Evolutionary conservation across 2,888 invertebrate species (phyloP).

Genomic region (Cataglyphis livida): DNA sequence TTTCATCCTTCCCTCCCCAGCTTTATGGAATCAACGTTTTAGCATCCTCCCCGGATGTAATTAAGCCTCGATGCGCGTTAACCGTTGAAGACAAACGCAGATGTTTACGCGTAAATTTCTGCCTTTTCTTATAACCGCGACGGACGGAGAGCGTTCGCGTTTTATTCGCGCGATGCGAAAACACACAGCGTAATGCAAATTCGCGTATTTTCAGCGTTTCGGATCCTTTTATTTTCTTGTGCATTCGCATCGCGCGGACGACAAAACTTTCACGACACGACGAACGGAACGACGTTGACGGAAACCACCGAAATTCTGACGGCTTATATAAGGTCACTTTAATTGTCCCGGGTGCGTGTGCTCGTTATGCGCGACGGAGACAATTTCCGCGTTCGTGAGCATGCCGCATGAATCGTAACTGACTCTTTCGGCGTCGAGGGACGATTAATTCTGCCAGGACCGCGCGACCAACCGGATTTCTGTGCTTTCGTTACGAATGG

Average conservation of each 20-base stretch:
- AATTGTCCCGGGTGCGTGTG: slow-evolving; percentile 24
- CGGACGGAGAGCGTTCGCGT: slow-evolving; percentile 2
- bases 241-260: not conserved
- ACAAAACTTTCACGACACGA: slow-evolving; percentile 22
- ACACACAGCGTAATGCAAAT: slow-evolving; percentile 17
- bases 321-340: slow-evolving; percentile 25
- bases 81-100: slow-evolving; percentile 14
- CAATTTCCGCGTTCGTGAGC: not conserved
- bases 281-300: not conserved
- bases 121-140: slow-evolving; percentile 34
- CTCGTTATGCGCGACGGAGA: slow-evolving; percentile 18
- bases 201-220: not conserved
- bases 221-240: slow-evolving; percentile 12
- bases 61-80: slow-evolving; percentile 40
- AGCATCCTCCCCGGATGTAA: slow-evolving; percentile 35
- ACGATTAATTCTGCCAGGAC: slow-evolving; percentile 7
- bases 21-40: slow-evolving; percentile 49
- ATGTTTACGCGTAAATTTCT: slow-evolving; percentile 34
- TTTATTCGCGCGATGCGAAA: slow-evolving; percentile 15
- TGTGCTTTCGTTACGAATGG: slow-evolving; percentile 66
- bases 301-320: slow-evolving; percentile 22
- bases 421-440: not conserved
- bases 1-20: not conserved
- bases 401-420: not conserved
- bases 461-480: slow-evolving; percentile 35